Base-by-base conservation (phyloP, 2,113 vertebrate species). In the Euleptes europaea region DNA sequence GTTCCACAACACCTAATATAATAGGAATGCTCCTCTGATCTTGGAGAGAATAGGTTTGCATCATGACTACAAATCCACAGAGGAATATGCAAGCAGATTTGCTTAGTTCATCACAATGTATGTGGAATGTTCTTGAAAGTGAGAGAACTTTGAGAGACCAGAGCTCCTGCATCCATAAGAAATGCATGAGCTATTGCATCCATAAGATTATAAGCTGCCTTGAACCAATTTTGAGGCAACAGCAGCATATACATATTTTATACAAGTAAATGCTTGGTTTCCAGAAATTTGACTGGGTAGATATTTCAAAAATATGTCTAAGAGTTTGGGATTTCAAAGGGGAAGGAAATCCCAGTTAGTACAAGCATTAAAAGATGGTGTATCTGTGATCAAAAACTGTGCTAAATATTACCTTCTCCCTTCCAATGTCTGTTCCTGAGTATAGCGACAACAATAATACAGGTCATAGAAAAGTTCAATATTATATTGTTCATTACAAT, bases 341-440 rank as follows among this genome's bases (percentile, higher is more conserved):
- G 26, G 26, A 42, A 72, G 9, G 23, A 70, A 70, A 90, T 82
- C 1, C 12, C 74, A 80, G 40, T 73, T 79, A 89, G 57, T 33
- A 89, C 67, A 10, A 80, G 23, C 35, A 88, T 66, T 44, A 65
- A 82, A 91, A 85, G 47, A 85, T 91, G 80, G 28, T 88, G 17
- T 71, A 82, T 0, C 13, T 51, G 57, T 63, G 31, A 11, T 49
- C 83, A n/a, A 90, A 93, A 91, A 88, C 47, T 69, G 79, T 38
- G n/a, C 21, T 60, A 54, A 31, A 42, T 77, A 79, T 74, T 90
- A 9, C 51, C n/a, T 23, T 86, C 38, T 7, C 12, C 66, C 28
- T 38, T 23, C 1, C 80, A 79, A 86, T 12, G 80, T 40, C 33
- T 65, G 67, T 63, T 14, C 69, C 26, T 54, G 76, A 87, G 82